Evolutionary conservation across 2,113 vertebrate species (phyloP).

Genomic region (Synodontis membranacea): DNA sequence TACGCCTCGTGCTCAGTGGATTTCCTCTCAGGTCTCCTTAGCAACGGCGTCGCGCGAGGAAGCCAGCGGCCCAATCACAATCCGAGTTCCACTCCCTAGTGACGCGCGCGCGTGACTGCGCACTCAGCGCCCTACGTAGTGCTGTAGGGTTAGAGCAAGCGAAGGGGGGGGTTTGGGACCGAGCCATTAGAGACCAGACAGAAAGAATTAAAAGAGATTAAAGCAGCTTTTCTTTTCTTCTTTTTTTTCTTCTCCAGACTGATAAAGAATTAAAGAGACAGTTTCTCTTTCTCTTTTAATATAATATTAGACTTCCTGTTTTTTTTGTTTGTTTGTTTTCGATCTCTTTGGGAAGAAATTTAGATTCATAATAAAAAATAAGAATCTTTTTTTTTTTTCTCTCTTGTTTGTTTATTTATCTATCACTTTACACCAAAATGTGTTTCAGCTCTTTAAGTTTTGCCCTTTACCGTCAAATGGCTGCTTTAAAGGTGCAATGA

Average conservation of each 20-base stretch:
- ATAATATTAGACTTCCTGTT: background rate
- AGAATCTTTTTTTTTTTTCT: background rate
- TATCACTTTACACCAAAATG: background rate
- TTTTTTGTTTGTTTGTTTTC: background rate
- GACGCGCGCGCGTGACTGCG: background rate
- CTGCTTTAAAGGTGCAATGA: no score
- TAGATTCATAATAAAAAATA: background rate
- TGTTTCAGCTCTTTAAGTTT: background rate
- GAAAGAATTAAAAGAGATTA: background rate
- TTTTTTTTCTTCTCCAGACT: background rate
- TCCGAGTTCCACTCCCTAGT: background rate
- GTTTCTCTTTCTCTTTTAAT: no score
- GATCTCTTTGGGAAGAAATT: background rate
- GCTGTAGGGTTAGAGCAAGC: background rate
- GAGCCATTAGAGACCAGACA: background rate
- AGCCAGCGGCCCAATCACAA: background rate
- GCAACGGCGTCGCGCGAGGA: slow-evolving; percentile 35
- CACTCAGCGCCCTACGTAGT: background rate
- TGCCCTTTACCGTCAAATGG: background rate
- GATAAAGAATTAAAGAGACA: no score
- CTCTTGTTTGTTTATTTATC: background rate
- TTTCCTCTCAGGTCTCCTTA: slow-evolving; percentile 4
- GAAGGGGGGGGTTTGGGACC: background rate
- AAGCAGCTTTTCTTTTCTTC: background rate
- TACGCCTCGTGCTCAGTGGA: no score